Base-by-base conservation (phyloP, 2,113 vertebrate species). In the Heteronetta atricapilla region DNA sequence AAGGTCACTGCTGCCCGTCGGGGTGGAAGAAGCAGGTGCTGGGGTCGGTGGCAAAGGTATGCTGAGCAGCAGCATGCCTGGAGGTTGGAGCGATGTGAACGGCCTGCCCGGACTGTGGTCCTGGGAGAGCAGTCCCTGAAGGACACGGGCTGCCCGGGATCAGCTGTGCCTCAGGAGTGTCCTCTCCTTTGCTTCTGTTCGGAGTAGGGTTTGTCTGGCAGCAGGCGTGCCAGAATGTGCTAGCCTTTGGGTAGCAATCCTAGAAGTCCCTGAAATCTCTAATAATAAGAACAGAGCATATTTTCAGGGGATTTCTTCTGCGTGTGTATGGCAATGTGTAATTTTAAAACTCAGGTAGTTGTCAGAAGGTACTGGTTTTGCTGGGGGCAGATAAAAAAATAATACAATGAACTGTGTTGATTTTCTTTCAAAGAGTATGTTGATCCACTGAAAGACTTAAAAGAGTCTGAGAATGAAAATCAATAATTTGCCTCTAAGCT, bases 21-120 rank as follows among this genome's bases (percentile, higher is more conserved):
- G 82, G 72, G 46, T 88, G 88, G 79, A 22, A 96, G 79, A 22
- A 96, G 90, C 96, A 91, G 75, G 82, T 91, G 95, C 58, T 77
- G 0, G 0, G 46, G 4, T 12, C 75, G 48, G 29, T 63, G 86
- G 36, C 68, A 66, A 40, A 93, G 83, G 56, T 83, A 68, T 78
- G 90, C 55, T 29, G 18, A 60, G 58, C 84, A 93, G 75, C 8
- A 73, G 79, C 75, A 36, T 0, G 0, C 55, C 33, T 40, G 16
- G 16, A 22, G 13, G 1, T 2, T 88, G 66, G 16, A 55, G 72
- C 6, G 50, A 20, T 78, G 67, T 13, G 20, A 42, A 34, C n/a
- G 74, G 29, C 38, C 58, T 87, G 58, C 62, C 36, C 34, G 52
- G 56, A 13, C 19, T 64, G n/a, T 5, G 31, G n/a, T 59, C 36